Conservation (phyloP, 2,113 vertebrate species). For the Malurus cyaneus region DNA sequence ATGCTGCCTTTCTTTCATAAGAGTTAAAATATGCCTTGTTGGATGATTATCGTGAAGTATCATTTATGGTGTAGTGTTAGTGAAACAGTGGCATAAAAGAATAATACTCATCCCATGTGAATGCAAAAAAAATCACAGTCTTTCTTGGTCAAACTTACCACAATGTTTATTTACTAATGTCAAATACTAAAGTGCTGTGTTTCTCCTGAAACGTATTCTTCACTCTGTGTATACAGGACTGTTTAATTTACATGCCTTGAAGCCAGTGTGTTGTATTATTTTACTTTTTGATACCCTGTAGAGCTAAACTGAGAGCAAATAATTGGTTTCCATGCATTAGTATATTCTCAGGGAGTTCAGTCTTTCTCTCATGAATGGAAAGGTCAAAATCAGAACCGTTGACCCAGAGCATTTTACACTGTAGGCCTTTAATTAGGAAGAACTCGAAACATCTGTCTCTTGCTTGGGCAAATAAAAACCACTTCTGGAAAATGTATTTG, state of each 20-base stretch:
- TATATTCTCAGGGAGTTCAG: neutral
- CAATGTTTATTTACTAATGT: neutral
- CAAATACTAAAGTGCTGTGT: neutral
- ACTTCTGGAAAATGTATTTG: neutral
- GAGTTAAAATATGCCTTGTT: neutral
- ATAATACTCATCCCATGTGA: neutral
- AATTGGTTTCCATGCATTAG: neutral
- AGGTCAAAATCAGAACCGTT: neutral
- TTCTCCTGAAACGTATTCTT: neutral
- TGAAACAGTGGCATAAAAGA: slow-evolving; percentile 1
- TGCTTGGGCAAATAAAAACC: neutral
- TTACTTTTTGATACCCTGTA: neutral
- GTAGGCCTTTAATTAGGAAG: neutral
- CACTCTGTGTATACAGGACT: neutral
- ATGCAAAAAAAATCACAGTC: neutral
- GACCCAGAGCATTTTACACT: neutral
- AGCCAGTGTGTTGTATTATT: neutral
- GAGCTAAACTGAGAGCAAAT: neutral
- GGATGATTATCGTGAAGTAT: neutral
- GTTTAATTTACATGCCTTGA: neutral
- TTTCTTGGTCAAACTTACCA: neutral
- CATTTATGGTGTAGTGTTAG: neutral
- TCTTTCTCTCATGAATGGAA: neutral
- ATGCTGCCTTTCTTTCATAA: neutral
- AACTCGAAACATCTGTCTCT: neutral